Base-by-base conservation (phyloP, 2,113 vertebrate genomes). In the Pimephales promelas region DNA sequence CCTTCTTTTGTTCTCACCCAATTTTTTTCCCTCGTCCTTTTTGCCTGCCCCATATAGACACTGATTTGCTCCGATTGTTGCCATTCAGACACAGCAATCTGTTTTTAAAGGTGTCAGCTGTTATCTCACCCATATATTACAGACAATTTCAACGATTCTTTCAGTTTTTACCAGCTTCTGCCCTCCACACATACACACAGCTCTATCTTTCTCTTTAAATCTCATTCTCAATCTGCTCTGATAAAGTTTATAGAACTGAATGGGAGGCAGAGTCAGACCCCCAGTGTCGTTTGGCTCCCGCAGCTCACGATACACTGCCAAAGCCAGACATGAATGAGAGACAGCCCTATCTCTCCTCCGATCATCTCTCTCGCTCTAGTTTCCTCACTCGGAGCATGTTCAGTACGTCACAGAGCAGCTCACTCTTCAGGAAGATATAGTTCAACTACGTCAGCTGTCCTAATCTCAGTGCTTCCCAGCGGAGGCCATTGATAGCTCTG, bases 81-180 rank as follows among this genome's bases (percentile, higher is more conserved):
- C 86, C 87, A 87, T 83, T 87, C 86, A 90, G 85, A 89, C 75
- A 68, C 83, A 89, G 79, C 80, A 82, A 86, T 88, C 86, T 83
- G 77, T 84, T 87, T 75, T 87, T 87, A 78, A 80, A 83, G 47
- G 85, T 84, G 86, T 86, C 81, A 88, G 87, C 84, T 87, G 89
- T 82, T 87, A 86, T 86, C 83, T 83, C 79, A 62, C 49, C 78
- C 76, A 47, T 88, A 86, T 64, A 82, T 88, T 85, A 54, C 34
- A 73, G 24, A 70, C 86, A 73, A 86, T 86, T 88, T 90, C 64
- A 72, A 43, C 75, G 86, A 70, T 52, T 84, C 61, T 87, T 86
- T 88, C 79, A 86, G 22, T 36, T 57, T 71, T 82, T 87, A 72
- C 76, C 85, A 88, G 82, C 74, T 89, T 83, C 81, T 82, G 34